Conservation (phyloP, 2,113 vertebrate species). For the Hymenochirus boettgeri region DNA sequence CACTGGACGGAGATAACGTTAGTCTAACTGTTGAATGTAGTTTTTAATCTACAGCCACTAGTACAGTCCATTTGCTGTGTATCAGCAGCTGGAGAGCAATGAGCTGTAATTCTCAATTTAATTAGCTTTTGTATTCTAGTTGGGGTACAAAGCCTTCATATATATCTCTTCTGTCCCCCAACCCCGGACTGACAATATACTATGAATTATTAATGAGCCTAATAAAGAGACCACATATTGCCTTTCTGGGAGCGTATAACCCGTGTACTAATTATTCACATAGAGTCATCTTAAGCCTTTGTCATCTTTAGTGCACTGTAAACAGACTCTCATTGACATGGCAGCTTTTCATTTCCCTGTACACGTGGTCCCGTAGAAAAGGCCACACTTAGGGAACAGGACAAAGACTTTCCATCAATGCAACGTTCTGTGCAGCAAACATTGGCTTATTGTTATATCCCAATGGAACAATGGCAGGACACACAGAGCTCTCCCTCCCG, state of each 20-base stretch:
- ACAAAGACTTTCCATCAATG: conserved; percentile 13
- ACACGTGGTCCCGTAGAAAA: background rate
- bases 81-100: too few species aligned
- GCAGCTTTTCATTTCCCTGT: background rate
- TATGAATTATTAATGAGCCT: background rate
- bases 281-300: background rate
- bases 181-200: too few species aligned
- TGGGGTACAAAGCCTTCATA: too few species aligned
- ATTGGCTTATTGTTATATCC: conserved; percentile 32
- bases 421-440: conserved; percentile 16
- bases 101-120: too few species aligned
- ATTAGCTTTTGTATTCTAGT: too few species aligned
- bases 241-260: background rate
- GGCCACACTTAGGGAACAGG: conserved; percentile 11
- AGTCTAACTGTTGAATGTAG: too few species aligned
- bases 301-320: background rate
- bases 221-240: background rate
- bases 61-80: too few species aligned
- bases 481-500: conserved; percentile 9
- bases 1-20: too few species aligned
- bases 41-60: too few species aligned
- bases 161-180: too few species aligned
- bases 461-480: conserved; percentile 36
- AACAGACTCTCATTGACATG: background rate
- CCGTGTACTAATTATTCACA: conserved; percentile 7